Evolutionary conservation across 2,113 vertebrate genomes (phyloP).

Genomic region (Excalfactoria chinensis): DNA sequence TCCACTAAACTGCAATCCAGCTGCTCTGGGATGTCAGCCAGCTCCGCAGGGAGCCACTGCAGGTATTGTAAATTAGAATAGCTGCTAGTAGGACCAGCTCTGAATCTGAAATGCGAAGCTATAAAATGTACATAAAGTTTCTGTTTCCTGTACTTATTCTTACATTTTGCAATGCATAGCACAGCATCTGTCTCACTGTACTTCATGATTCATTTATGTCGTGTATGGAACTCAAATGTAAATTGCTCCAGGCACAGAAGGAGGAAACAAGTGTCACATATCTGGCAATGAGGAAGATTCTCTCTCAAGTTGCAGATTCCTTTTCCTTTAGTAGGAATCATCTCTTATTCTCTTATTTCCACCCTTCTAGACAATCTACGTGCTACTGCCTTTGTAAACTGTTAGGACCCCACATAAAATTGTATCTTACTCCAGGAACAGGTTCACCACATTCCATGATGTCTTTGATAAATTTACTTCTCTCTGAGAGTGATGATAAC

Average conservation of each 20-base stretch:
- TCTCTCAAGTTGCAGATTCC: not conserved
- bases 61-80: conserved; percentile 46
- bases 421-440: conserved; percentile 83
- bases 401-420: not conserved
- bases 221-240: not conserved
- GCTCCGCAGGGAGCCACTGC: conserved; percentile 12
- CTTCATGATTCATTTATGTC: not conserved
- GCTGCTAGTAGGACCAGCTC: conserved; percentile 23
- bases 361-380: not conserved
- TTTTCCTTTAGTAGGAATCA: not conserved
- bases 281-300: not conserved
- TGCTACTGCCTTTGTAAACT: not conserved
- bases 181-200: not conserved
- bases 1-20: conserved; percentile 16
- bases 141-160: not conserved
- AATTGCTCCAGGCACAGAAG: not conserved
- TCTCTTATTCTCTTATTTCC: not conserved
- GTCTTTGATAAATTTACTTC: conserved; percentile 86
- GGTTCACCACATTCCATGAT: conserved; percentile 83
- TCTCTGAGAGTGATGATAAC: conserved; percentile 81
- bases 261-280: not conserved
- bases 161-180: not conserved
- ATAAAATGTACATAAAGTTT: conserved; percentile 36
- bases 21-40: conserved; percentile 34
- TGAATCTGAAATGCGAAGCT: conserved; percentile 33